Evolutionary conservation across 1,140 invertebrate species (phyloP).

Genomic region (Portunus trituberculatus): DNA sequence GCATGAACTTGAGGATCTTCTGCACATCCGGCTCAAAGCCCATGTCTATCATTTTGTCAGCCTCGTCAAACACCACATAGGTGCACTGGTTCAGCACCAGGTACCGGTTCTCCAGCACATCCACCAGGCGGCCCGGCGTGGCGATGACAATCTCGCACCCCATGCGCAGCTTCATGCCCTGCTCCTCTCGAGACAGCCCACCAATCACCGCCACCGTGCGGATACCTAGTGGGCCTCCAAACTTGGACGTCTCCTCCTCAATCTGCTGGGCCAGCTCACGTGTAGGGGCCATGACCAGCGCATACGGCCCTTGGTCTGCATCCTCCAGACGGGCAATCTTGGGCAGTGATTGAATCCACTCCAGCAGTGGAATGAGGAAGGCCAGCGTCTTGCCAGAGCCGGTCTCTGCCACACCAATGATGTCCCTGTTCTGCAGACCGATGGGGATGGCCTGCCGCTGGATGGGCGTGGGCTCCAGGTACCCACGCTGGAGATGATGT

Average conservation of each 20-base stretch:
- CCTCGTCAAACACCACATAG: conserved; percentile 96
- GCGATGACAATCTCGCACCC: conserved; percentile 99
- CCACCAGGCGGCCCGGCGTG: conserved; percentile 99
- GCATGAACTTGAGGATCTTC: conserved; percentile 99
- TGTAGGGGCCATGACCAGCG: conserved; percentile 98
- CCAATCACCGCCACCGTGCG: conserved; percentile 99
- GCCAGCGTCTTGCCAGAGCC: conserved; percentile 99
- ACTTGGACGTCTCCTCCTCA: conserved; percentile 99
- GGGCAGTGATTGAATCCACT: conserved; percentile 98
- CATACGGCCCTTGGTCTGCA: conserved; percentile 97
- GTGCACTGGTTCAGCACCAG: conserved; percentile 97
- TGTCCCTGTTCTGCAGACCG: conserved; percentile 98
- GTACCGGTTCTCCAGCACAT: conserved; percentile 99
- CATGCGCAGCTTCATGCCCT: conserved; percentile 96
- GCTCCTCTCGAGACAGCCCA: conserved; percentile 95
- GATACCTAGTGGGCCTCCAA: conserved; percentile 96
- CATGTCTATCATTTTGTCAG: conserved; percentile 99
- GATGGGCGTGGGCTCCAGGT: conserved; percentile 99
- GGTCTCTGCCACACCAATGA: conserved; percentile 99
- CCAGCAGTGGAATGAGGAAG: conserved; percentile 97
- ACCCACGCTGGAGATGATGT: conserved; percentile 97
- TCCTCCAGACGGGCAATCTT: conserved; percentile 96
- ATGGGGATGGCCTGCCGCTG: conserved; percentile 99
- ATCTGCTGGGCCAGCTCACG: conserved; percentile 99
- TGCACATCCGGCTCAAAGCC: conserved; percentile 97